These are phyloP conservation scores for Adelphocoris suturalis DNA, from an alignment of 2,888 invertebrate genomes.

Conservation along the genomic window DNA sequence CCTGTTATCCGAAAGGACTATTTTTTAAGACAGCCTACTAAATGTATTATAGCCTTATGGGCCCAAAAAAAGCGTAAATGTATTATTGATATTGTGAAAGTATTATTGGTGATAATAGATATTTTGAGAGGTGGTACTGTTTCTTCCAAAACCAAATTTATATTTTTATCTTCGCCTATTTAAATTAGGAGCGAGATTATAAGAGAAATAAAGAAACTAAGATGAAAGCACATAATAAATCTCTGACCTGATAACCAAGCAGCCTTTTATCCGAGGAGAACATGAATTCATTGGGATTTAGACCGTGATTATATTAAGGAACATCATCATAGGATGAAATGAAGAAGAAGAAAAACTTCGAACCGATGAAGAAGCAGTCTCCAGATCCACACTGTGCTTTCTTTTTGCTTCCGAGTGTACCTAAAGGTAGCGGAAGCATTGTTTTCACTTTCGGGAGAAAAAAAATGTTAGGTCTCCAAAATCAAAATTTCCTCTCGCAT, in stretches of 20 bases:
- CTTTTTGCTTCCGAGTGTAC: too few relatives aligned
- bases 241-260: neutral
- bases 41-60: slow-evolving; percentile 16
- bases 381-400: too few relatives aligned
- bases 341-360: too few relatives aligned
- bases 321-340: too few relatives aligned
- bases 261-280: neutral
- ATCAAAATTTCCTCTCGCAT: too few relatives aligned
- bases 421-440: too few relatives aligned
- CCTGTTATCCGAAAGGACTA: slow-evolving; percentile 61
- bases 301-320: too few relatives aligned
- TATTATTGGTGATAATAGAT: slow-evolving; percentile 65
- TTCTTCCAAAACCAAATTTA: slow-evolving; percentile 40
- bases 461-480: too few relatives aligned
- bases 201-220: neutral
- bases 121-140: slow-evolving; percentile 58
- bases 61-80: slow-evolving; percentile 28
- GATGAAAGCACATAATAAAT: slow-evolving; percentile 3
- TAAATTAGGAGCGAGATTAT: neutral
- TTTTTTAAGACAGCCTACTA: slow-evolving; percentile 57
- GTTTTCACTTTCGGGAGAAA: too few relatives aligned
- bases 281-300: too few relatives aligned
- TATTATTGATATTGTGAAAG: slow-evolving; percentile 45
- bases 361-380: too few relatives aligned
- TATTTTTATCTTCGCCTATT: slow-evolving; percentile 44